Conservation (phyloP, 2,113 vertebrate genomes). For the Indicator indicator region DNA sequence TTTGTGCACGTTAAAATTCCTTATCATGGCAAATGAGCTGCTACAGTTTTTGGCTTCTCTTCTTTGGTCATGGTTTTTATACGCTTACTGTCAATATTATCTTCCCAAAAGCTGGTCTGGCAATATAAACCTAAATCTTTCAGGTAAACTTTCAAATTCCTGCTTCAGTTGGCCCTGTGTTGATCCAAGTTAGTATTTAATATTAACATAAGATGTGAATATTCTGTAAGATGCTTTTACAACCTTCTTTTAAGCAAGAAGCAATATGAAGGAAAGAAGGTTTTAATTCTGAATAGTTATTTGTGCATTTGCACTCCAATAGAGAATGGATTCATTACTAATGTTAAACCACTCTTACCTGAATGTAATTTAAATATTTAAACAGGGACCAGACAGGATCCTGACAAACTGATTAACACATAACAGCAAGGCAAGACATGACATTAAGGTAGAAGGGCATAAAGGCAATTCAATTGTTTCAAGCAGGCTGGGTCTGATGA, state of each 20-base stretch:
- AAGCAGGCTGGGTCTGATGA: background rate
- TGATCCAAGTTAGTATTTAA: background rate
- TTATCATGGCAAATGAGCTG: background rate
- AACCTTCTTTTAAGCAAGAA: background rate
- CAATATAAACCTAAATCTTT: background rate
- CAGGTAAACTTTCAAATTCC: background rate
- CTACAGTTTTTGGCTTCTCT: rapidly evolving
- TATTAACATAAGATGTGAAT: background rate
- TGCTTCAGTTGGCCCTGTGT: background rate
- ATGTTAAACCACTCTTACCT: background rate
- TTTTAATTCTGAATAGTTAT: background rate
- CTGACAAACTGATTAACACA: background rate
- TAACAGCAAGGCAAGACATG: background rate
- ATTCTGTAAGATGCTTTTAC: background rate
- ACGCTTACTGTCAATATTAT: background rate
- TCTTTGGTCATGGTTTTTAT: background rate
- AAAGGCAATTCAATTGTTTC: background rate
- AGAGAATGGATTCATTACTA: background rate
- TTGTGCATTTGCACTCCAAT: background rate
- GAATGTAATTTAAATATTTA: background rate
- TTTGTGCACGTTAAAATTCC: background rate
- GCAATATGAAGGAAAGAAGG: rapidly evolving
- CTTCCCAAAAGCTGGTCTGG: background rate
- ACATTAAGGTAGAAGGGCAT: background rate
- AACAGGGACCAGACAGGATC: background rate